A percentile compares a stretch with the other conserved stretches of the same genome.
These are phyloP conservation scores for Proterorhinus semilunaris DNA, from an alignment of 2,113 vertebrate genomes.

Conservation along the genomic window DNA sequence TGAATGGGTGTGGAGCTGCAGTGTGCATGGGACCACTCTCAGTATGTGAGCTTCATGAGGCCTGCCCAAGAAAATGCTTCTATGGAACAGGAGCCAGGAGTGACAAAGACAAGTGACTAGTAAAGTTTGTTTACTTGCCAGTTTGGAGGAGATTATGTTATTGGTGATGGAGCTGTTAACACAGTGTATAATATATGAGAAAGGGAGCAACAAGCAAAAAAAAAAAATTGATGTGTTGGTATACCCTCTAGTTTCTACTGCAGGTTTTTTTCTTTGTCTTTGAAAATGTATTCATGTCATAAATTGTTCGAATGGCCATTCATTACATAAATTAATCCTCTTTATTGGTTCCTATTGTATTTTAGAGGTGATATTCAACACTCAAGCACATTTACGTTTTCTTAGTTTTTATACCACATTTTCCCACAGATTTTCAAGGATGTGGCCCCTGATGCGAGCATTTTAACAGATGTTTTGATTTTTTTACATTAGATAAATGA, in stretches of 20 bases:
- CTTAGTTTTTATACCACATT: constrained; percentile 28
- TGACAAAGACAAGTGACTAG: constrained; percentile 14
- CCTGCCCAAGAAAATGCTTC: constrained; percentile 13
- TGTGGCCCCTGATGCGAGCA: not conserved
- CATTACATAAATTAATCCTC: constrained; percentile 7
- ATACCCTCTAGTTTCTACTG: constrained; percentile 17
- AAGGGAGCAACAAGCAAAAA: constrained; percentile 21
- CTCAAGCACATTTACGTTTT: constrained; percentile 52
- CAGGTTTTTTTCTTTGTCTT: constrained; percentile 44
- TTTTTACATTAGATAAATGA: not conserved
- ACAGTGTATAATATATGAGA: constrained; percentile 5
- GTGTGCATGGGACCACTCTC: constrained; percentile 17
- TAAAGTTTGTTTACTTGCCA: constrained; percentile 36
- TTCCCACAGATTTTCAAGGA: constrained; percentile 7
- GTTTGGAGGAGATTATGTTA: constrained; percentile 1
- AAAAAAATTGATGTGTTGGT: constrained; percentile 36
- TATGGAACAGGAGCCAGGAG: constrained; percentile 1
- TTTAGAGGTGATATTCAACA: constrained; percentile 21
- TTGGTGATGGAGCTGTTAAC: constrained; percentile 9
- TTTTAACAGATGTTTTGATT: not conserved
- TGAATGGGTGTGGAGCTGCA: constrained; percentile 36
- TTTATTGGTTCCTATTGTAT: constrained; percentile 20
- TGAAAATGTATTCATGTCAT: constrained; percentile 27
- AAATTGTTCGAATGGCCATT: constrained; percentile 3
- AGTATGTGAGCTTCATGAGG: not conserved